Base-by-base conservation (phyloP, 2,888 invertebrate genomes). In the Frankliniella intonsa region DNA sequence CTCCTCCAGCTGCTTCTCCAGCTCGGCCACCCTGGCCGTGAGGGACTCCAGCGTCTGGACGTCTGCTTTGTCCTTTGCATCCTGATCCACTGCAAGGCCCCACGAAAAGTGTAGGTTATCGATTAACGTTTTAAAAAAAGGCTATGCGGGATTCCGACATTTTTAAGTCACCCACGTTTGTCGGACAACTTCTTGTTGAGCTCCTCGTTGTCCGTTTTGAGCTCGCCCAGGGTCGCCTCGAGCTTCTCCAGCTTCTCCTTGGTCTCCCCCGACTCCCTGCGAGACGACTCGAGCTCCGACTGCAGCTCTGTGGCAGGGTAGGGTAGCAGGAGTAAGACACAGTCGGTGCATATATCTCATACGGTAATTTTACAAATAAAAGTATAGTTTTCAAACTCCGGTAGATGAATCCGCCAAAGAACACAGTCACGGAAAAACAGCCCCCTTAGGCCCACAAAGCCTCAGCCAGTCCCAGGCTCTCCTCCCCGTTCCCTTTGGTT, bases 181-280 rank as follows among this genome's bases (percentile, higher is more conserved):
- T 89, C 89, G 82, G 90, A 88, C 81, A 93, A 87, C 86, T 92
- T 91, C 50, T 91, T 90, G 7, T 90, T 89, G 3, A 93, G 87
- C 85, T 91, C 90, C 0, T 89, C 89, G 81, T 92, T 92, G 86
- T 91, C 91, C 82, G 89, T 88, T 85, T 91, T 90, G 84, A 91
- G 91, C 0, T 90, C 90, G 1, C 89, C 86, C 55, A 93, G 87
- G 84, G 93, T 92, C 49, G 90, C 91, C 86, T 93, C 92, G 84
- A 93, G 86, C 7, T 90, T 90, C 49, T 90, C 88, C 85, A 93
- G 90, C 83, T 91, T 89, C 85, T 91, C 91, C 27, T 91, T 88
- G 50, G 92, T 89, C 84, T 90, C 87, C 86, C 93, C 93, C 2
- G 92, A 91, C 87, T 93, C 93, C 85, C 92, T 93, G 87, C 91